Evolutionary conservation across 2,113 vertebrate genomes (phyloP).

Genomic region (Cepphus grylle): DNA sequence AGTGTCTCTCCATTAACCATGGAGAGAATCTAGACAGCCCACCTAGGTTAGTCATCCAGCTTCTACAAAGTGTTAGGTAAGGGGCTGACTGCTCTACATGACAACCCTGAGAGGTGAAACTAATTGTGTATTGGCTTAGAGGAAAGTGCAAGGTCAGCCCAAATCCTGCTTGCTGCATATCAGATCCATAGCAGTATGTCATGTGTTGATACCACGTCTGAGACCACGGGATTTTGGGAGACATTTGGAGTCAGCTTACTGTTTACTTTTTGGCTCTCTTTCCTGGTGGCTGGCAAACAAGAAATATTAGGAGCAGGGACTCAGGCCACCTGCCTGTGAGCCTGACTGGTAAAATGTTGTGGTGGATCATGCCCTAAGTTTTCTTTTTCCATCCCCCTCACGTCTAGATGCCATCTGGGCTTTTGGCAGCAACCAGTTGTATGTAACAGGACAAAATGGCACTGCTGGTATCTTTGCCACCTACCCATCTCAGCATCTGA

Average conservation of each 20-base stretch:
- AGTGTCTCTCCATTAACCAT: background rate
- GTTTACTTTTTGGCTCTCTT: background rate
- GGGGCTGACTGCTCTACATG: background rate
- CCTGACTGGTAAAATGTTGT: background rate
- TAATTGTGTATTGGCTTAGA: background rate
- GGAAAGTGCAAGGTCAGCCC: background rate
- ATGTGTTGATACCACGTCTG: background rate
- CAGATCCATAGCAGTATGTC: background rate
- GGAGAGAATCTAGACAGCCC: background rate
- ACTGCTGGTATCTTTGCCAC: slow-evolving; percentile 95
- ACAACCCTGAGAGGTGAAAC: background rate
- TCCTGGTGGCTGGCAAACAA: background rate
- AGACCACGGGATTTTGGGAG: background rate
- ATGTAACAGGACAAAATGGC: slow-evolving; percentile 62
- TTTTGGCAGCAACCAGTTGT: slow-evolving; percentile 69
- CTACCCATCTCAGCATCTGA: slow-evolving; percentile 86
- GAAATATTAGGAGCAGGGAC: background rate
- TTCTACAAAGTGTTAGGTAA: background rate
- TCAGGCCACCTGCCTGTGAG: background rate
- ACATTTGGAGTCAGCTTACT: background rate
- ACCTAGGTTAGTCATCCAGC: background rate
- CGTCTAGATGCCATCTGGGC: slow-evolving; percentile 85
- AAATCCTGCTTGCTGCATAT: background rate
- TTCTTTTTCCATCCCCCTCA: background rate
- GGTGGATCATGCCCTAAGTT: background rate